Percentiles rank a stretch among this genome's conserved stretches.
phyloP scores from a whole-genome alignment of 2,888 invertebrate genomes.

The Trissolcus japonicus region DNA sequence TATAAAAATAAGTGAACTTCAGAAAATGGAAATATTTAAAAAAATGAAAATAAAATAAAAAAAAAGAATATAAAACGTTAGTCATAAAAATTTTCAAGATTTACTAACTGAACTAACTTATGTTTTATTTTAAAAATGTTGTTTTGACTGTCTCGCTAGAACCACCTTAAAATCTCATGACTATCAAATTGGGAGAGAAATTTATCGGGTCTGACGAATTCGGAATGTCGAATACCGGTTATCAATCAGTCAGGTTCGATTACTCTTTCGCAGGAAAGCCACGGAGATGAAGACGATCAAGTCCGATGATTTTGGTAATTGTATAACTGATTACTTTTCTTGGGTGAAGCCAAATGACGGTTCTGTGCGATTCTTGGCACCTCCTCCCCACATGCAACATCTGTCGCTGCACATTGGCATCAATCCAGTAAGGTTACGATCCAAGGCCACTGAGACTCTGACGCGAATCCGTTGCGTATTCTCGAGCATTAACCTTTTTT shows the following conservation, averaged over 20 bases:
- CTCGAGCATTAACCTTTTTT: constrained; percentile 57
- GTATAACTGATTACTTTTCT: constrained; percentile 33
- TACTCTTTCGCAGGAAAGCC: background rate
- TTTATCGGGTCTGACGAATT: constrained; percentile 18
- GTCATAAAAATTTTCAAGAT: no score
- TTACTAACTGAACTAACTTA: no score
- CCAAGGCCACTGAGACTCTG: constrained; percentile 54
- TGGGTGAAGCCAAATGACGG: constrained; percentile 20
- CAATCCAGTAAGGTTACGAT: constrained; percentile 63
- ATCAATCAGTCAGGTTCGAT: constrained; percentile 15
- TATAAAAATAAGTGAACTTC: no score
- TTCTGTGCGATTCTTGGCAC: constrained; percentile 28
- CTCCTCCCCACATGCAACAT: constrained; percentile 64
- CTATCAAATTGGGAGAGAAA: no score
- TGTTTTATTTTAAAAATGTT: no score
- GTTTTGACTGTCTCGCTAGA: no score
- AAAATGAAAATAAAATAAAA: no score
- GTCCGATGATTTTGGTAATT: constrained; percentile 35
- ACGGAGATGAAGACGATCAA: no score
- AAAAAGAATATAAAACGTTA: no score
- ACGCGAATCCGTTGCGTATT: constrained; percentile 55
- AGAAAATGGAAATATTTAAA: no score
- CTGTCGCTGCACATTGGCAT: constrained; percentile 66
- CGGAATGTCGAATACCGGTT: constrained; percentile 10
- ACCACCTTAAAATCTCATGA: background rate